phyloP scores from a whole-genome alignment of 2,797 vertebrate genomes.

The Gambelia wislizenii region DNA sequence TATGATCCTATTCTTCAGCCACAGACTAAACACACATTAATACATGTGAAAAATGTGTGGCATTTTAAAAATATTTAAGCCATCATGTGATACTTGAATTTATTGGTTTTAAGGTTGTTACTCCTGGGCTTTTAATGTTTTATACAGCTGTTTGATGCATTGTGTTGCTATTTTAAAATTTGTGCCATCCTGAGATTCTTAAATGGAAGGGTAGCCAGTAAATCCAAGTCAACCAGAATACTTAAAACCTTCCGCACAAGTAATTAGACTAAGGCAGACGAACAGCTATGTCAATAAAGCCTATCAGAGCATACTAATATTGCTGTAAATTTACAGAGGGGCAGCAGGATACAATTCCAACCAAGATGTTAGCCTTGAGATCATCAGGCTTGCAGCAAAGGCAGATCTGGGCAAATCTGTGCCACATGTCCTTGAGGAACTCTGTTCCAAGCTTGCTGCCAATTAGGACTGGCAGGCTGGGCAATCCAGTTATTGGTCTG shows the following conservation, averaged over 20 bases:
- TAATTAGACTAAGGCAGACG: not conserved
- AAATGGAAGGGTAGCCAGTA: not conserved
- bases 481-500: not conserved
- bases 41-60: not conserved
- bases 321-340: not conserved
- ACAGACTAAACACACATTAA: not conserved
- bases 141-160: not conserved
- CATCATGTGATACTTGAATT: not conserved
- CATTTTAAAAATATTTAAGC: not conserved
- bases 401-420: not conserved
- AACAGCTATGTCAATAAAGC: not conserved
- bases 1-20: not conserved
- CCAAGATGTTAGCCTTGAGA: not conserved
- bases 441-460: not conserved
- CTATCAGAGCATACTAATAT: not conserved
- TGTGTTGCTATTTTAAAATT: constrained; percentile 1
- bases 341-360: not conserved
- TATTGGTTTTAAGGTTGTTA: not conserved
- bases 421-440: not conserved
- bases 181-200: not conserved
- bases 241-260: constrained; percentile 1
- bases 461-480: not conserved
- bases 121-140: not conserved
- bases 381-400: not conserved
- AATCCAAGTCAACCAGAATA: not conserved